Conservation (phyloP, 2,888 invertebrate species). For the Tachina grossa region DNA sequence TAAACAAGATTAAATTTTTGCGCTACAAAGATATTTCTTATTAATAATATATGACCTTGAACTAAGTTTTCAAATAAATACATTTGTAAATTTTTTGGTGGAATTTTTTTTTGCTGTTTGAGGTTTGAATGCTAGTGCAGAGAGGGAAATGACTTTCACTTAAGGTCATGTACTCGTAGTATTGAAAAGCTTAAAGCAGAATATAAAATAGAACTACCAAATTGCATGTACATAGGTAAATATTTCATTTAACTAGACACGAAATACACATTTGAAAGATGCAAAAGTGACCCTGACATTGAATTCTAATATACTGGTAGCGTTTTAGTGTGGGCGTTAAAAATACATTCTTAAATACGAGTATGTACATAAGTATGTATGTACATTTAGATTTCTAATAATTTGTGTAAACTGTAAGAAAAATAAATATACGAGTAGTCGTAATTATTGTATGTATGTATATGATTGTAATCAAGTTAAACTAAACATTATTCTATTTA, state of each 20-base stretch:
- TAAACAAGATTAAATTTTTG: conserved; percentile 2
- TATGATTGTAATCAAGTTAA: too few relatives aligned
- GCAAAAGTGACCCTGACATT: conserved; percentile 65
- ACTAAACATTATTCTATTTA: too few relatives aligned
- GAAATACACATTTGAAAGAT: conserved; percentile 31
- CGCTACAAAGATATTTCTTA: background rate
- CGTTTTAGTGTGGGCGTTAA: conserved; percentile 44
- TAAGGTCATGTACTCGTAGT: conserved; percentile 60
- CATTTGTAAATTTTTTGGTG: conserved; percentile 15
- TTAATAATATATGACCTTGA: conserved; percentile 47
- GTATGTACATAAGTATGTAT: background rate
- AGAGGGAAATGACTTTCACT: conserved; percentile 71
- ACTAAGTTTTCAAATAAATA: conserved; percentile 28
- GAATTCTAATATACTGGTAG: conserved; percentile 29
- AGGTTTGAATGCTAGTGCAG: background rate
- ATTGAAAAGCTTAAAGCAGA: conserved; percentile 27
- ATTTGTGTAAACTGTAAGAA: background rate
- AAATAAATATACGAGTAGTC: background rate
- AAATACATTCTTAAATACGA: background rate
- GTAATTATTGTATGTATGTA: too few relatives aligned
- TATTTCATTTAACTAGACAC: conserved; percentile 37
- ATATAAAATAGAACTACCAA: background rate
- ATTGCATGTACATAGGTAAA: background rate
- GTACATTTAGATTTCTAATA: background rate
- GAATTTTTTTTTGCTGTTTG: conserved; percentile 7